Conservation (phyloP, 1,140 invertebrate species). For the Zaprionus ghesquierei region DNA sequence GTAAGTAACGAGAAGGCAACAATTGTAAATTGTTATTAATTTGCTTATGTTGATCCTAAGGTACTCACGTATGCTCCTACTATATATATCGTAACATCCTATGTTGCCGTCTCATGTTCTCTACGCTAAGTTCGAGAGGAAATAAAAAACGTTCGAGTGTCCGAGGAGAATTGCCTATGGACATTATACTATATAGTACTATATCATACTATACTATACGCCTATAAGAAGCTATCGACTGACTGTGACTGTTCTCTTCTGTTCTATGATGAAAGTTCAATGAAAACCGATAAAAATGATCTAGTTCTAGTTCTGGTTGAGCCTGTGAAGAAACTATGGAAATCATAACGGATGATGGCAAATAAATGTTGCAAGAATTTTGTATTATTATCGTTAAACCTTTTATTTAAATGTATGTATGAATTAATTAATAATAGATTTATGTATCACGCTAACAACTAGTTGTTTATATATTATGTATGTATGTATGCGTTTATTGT, state of each 20-base stretch:
- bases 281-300: background rate
- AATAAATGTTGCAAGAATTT: slow-evolving; percentile 24
- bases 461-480: slow-evolving; percentile 55
- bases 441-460: slow-evolving; percentile 77
- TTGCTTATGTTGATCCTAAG: slow-evolving; percentile 55
- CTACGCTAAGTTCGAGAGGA: background rate
- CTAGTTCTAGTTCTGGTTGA: background rate
- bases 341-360: slow-evolving; percentile 5
- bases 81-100: slow-evolving; percentile 19
- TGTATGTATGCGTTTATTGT: slow-evolving; percentile 45
- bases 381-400: slow-evolving; percentile 65
- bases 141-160: background rate
- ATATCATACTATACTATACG: slow-evolving; percentile 14
- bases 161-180: slow-evolving; percentile 14
- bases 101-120: background rate
- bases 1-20: slow-evolving; percentile 37
- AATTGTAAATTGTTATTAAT: slow-evolving; percentile 4
- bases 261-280: background rate
- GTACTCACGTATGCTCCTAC: slow-evolving; percentile 70
- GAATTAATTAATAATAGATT: slow-evolving; percentile 73
- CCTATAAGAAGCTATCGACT: slow-evolving; percentile 17
- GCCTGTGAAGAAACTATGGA: background rate
- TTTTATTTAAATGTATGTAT: slow-evolving; percentile 49
- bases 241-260: slow-evolving; percentile 23
- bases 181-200: slow-evolving; percentile 11